Evolutionary conservation across 2,113 vertebrate species (phyloP), one percentile per base, ranked within the genome.

Genomic region (Microcebus tavaratra): DNA sequence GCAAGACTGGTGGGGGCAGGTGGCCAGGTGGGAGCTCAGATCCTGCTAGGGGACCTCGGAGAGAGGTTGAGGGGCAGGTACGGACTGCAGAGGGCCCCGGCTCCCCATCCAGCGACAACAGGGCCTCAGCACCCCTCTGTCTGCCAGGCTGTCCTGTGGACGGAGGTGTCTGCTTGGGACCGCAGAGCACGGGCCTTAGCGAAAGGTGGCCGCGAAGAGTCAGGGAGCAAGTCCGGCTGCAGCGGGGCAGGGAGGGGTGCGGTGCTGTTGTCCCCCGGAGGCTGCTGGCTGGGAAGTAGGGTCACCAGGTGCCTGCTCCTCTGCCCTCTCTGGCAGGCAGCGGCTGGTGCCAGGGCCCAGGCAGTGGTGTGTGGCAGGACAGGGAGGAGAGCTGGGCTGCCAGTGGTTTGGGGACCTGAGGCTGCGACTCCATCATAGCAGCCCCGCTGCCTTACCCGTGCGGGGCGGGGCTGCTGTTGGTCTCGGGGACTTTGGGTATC

Each of bases 1-100:
- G 53, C 11, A 48, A 50, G 59, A 36, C 50, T 48, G 42, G 29
- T 78, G 8, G 39, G 45, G 67, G 15, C n/a, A 13, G 5, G 72
- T 36, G 88, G 45, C 50, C 50, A n/a, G 21, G 0, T 15, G 67
- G 76, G 61, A 65, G 68, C 34, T 59, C 57, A 57, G 45, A 23
- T 76, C 23, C 59, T 73, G 85, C 12, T 23, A 17, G 39, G 15
- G 50, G 72, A 10, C 29, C 42, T 8, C 6, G 31, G 67, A 39
- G 39, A 61, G 8, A n/a, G 57, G 63, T 21, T 3, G 25, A 61
- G 82, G 73, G 27, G 73, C 42, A 21, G 45, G 15, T 10, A 1
- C 45, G 42, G 53, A 5, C 65, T 79, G 21, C 11, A 17, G 42
- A 72, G 48, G 73, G 55, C 50, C 4, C 0, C 1, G 0, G 25